A percentile compares a stretch with the other conserved stretches of the same genome.
Conservation (phyloP, 2,888 invertebrate species). For the Nebria brevicollis region DNA sequence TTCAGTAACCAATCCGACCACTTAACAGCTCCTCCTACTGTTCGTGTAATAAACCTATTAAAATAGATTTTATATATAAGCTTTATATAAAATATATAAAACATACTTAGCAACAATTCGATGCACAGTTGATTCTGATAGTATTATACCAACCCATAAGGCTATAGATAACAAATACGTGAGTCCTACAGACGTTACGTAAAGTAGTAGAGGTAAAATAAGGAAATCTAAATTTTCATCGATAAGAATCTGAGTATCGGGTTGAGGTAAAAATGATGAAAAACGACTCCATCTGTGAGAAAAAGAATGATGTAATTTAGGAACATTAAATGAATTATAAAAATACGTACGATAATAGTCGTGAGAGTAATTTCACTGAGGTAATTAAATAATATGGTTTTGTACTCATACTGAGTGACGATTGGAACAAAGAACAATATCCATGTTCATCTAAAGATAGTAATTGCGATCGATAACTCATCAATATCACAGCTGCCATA, state of each 20-base stretch:
- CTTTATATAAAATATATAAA: constrained; percentile 56
- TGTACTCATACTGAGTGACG: constrained; percentile 69
- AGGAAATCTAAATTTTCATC: constrained; percentile 61
- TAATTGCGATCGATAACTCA: constrained; percentile 69
- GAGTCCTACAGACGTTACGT: constrained; percentile 71
- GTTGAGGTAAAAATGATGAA: constrained; percentile 52
- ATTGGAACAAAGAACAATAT: constrained; percentile 67
- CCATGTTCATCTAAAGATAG: constrained; percentile 58
- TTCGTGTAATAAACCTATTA: constrained; percentile 64
- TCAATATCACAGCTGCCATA: constrained; percentile 71
- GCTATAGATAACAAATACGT: constrained; percentile 67
- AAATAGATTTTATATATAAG: constrained; percentile 55
- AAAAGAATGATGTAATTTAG: constrained; percentile 11
- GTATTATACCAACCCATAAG: constrained; percentile 69
- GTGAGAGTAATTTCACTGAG: constrained; percentile 63
- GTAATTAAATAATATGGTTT: constrained; percentile 69
- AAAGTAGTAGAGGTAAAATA: constrained; percentile 70
- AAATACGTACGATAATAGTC: constrained; percentile 63
- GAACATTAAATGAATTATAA: constrained; percentile 46
- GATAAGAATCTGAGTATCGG: constrained; percentile 56
- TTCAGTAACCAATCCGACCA: constrained; percentile 73
- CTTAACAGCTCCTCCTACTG: constrained; percentile 62
- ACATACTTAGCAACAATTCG: constrained; percentile 36
- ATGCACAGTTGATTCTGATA: constrained; percentile 77
- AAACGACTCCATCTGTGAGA: constrained; percentile 48